Evolutionary conservation across 1,140 invertebrate genomes (phyloP), one percentile per base, ranked within the genome.

Genomic region (Drosophila orena): DNA sequence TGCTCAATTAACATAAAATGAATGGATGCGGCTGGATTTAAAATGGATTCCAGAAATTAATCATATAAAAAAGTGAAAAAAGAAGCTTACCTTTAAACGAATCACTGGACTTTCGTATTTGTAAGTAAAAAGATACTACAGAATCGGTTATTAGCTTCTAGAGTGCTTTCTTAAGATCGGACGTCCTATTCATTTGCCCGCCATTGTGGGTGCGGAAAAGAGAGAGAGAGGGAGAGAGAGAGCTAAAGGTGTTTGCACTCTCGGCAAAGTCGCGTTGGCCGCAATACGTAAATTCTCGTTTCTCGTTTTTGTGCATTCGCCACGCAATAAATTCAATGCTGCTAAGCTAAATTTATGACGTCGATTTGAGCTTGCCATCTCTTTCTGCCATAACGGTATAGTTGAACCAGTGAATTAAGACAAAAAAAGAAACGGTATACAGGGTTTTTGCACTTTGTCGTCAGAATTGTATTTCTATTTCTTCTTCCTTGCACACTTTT

Each of bases 301-400:
- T 83, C 65, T 49, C 72, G 61, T 76, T 83, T 70, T 49, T 76
- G 61, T 76, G 57, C 71, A 84, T 62, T 84, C 46, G 62, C 49
- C 56, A 64, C 57, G 69, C 65, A 75, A 86, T 88, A 88, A 86
- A 76, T 78, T 70, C 61, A 78, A 79, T 81, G 65, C 71, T 66
- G 56, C 47, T 55, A 85, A 70, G 22, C n/a, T 20, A 58, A 81
- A 81, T 86, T 88, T 86, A 86, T 76, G 79, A 71, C 70, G 50
- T 52, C 70, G 75, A 17, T 42, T 49, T 55, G 46, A 30, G 7
- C 30, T 37, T 49, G 71, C 57, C 79, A 10, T 20, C 17, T 44
- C 42, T 52, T 79, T 73, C 69, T 81, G 81, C 70, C 58, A 62
- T 88, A 81, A 86, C 81, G 77, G 81, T 81, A 75, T 54, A 60